Percentiles rank a stretch among this genome's conserved stretches.
Conservation (phyloP, 2,113 vertebrate species). For the Rhizomys pruinosus region DNA sequence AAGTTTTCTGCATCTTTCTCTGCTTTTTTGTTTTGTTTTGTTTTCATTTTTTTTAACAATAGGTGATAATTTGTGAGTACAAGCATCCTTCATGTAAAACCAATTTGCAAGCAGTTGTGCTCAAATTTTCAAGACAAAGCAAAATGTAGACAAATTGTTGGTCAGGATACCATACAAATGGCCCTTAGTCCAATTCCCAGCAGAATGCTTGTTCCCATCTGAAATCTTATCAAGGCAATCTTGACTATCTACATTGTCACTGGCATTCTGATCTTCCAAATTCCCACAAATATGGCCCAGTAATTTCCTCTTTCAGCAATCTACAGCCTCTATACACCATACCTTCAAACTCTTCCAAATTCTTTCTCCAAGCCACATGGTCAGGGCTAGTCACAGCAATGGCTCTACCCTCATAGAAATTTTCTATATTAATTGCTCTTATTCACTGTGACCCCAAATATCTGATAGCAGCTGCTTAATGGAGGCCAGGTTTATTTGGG, state of each 20-base stretch:
- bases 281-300: background rate
- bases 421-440: background rate
- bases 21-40: no score
- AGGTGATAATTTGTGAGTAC: no score
- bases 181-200: background rate
- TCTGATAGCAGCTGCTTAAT: background rate
- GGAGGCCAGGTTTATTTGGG: background rate
- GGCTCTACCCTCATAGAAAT: background rate
- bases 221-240: background rate
- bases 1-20: no score
- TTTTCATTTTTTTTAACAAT: no score
- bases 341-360: background rate
- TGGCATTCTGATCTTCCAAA: background rate
- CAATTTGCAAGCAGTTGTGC: no score
- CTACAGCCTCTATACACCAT: background rate
- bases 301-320: background rate
- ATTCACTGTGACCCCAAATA: background rate
- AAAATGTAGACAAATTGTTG: background rate
- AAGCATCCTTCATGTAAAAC: no score
- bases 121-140: background rate
- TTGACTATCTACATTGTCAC: background rate
- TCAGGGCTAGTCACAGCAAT: background rate
- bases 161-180: background rate
- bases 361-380: background rate
- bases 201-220: background rate